Evolutionary conservation across 2,113 vertebrate genomes (phyloP), one percentile per base, ranked within the genome.

Genomic region (Rousettus leschenaultii): DNA sequence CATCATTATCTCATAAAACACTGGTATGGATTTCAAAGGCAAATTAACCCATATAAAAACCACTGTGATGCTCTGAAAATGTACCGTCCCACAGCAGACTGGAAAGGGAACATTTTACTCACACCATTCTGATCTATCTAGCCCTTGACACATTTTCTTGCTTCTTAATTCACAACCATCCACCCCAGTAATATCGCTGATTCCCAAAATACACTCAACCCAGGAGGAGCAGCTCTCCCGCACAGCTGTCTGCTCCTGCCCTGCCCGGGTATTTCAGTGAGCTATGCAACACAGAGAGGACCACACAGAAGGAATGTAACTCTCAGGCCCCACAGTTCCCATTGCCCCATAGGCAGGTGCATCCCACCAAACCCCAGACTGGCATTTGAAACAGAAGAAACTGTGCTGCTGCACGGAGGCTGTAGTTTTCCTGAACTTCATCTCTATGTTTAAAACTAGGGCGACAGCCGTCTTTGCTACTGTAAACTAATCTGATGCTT

Each of bases 401-500:
- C 77, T 74, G 88, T 78, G 45, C 78, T 74, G 86, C 65, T 95
- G 89, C 66, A 91, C 66, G 89, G 94, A 91, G 94, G 95, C 96
- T 93, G 91, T 63, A 92, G 83, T 97, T 48, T 77, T 71, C 92
- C 94, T 55, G 53, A 95, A 95, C 91, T 96, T 89, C 94, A 96
- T 96, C 91, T 98, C 97, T 94, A 91, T 86, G 96, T 97, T 96
- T 97, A 97, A 97, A 97, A 97, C 78, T 97, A 97, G 95, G 94
- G 87, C 95, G 12, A 97, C 97, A 97, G 96, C 97, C 91, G 95
- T 96, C 95, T 95, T 95, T 57, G 85, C 95, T 89, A 38, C 95
- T 96, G 97, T 97, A 98, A 97, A 96, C 82, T 96, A 97, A 98
- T 98, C 97, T 97, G 96, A 97, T 94, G 91, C 94, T 90, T 89